Conservation (phyloP, 2,888 invertebrate species). For the Romanomermis culicivorax region DNA sequence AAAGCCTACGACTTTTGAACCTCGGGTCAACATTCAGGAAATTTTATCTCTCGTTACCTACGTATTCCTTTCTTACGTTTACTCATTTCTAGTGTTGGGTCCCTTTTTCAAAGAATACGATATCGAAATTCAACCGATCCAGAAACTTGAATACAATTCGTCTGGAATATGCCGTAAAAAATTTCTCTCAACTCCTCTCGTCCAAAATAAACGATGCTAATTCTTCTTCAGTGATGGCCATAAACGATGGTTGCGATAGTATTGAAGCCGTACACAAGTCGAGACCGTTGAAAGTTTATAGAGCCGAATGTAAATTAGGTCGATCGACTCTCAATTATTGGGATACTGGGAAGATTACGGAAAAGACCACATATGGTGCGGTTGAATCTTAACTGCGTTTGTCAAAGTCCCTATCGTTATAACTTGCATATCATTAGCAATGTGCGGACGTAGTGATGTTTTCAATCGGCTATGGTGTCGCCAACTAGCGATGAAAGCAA, state of each 20-base stretch:
- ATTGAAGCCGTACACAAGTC: conserved; percentile 41
- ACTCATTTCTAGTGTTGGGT: conserved; percentile 40
- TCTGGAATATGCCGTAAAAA: conserved; percentile 51
- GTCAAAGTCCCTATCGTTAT: no score
- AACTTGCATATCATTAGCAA: no score
- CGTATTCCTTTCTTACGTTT: not conserved
- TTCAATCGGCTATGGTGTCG: no score
- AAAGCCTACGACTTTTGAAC: no score
- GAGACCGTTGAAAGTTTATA: conserved; percentile 37
- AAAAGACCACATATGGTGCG: conserved; percentile 42
- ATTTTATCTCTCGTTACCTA: no score
- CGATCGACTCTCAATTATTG: conserved; percentile 51
- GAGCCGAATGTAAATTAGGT: conserved; percentile 44
- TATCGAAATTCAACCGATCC: conserved; percentile 41
- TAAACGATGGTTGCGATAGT: conserved; percentile 44
- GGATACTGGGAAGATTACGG: conserved; percentile 47
- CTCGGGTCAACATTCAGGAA: no score
- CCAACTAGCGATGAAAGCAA: no score
- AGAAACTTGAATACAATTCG: conserved; percentile 41
- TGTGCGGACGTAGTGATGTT: no score
- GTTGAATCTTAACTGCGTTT: not conserved
- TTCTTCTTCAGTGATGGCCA: conserved; percentile 42
- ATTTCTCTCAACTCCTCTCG: conserved; percentile 8
- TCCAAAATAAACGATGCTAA: conserved; percentile 7
- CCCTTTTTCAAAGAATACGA: conserved; percentile 49